Base-by-base conservation (phyloP, 2,113 vertebrate species). In the Himantopus leucocephalus region DNA sequence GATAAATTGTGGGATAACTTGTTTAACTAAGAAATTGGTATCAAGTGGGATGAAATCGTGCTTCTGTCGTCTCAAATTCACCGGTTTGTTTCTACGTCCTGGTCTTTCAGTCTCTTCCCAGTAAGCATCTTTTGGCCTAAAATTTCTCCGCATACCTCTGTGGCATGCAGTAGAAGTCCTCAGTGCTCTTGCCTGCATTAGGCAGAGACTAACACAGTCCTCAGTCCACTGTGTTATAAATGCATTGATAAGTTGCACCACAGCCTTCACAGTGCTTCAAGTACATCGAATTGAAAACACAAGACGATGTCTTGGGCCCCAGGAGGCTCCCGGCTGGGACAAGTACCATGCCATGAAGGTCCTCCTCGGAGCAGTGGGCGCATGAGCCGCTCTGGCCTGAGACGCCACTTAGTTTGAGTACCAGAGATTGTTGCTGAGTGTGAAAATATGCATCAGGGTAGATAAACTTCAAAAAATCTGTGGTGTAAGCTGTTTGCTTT, bases 371-470 rank as follows among this genome's bases (percentile, higher is more conserved):
- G 48, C 59, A 30, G 21, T 0, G 0, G 30, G 48, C 4, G 0
- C 0, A 0, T 41, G 22, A 84, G 34, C 37, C 19, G 1, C 37
- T 22, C 50, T 47, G 53, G 74, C n/a, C 27, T 32, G 22, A 41
- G 41, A 34, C 48, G 21, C 53, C 19, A 2, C 58, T 39, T 39
- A 22, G 47, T 67, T 56, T 37, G 56, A 27, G 41, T 24, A 7
- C 10, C 7, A 14, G 34, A 60, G 63, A 4, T n/a, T 22, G 45
- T 39, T 71, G 27, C 30, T 22, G 21, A 21, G 14, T 5, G 18
- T 27, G 20, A 50, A 84, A 89, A 32, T 9, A 4, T 1, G 0
- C 1, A 0, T 2, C 1, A 14, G 34, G 43, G 29, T 50, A 50
- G 70, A 47, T 34, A 32, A 8, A 39, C 13, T 12, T 75, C 1